phyloP scores from a whole-genome alignment of 2,888 invertebrate species.

The Ectemnius cavifrons region DNA sequence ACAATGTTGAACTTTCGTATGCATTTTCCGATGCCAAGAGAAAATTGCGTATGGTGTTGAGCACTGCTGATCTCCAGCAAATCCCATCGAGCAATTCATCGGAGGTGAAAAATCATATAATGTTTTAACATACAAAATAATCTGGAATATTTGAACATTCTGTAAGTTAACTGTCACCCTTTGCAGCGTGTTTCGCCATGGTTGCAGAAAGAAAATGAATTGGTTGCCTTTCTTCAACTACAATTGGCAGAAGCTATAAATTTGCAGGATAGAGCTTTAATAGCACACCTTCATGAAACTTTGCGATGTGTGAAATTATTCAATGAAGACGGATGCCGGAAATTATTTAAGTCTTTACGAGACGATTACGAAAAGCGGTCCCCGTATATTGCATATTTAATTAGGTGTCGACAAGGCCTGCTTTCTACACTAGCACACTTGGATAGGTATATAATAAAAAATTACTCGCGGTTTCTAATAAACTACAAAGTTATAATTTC shows the following conservation, averaged over 20 bases:
- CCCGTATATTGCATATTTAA: conserved; percentile 90
- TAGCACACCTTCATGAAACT: conserved; percentile 90
- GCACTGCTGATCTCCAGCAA: conserved; percentile 90
- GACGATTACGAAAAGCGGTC: conserved; percentile 88
- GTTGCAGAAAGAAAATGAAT: conserved; percentile 77
- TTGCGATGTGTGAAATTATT: conserved; percentile 87
- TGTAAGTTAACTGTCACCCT: background rate
- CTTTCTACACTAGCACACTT: conserved; percentile 87
- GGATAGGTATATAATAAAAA: conserved; percentile 78
- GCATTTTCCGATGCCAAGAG: conserved; percentile 88
- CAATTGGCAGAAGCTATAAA: conserved; percentile 91
- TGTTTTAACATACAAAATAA: background rate
- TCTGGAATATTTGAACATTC: background rate
- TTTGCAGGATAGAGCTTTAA: conserved; percentile 86
- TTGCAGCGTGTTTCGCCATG: conserved; percentile 73
- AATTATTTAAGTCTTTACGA: conserved; percentile 85
- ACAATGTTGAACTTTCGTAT: conserved; percentile 80
- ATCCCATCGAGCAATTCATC: conserved; percentile 76
- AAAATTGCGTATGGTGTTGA: conserved; percentile 93
- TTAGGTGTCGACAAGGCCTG: conserved; percentile 88
- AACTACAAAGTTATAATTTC: background rate
- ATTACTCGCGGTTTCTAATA: background rate
- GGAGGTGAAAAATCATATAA: conserved; percentile 58
- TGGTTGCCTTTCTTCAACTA: conserved; percentile 85
- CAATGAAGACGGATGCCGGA: conserved; percentile 85